A percentile compares a stretch with the other conserved stretches of the same genome.
These are phyloP conservation scores for Ophion ventricosus DNA, from an alignment of 2,888 invertebrate species.

Conservation along the genomic window DNA sequence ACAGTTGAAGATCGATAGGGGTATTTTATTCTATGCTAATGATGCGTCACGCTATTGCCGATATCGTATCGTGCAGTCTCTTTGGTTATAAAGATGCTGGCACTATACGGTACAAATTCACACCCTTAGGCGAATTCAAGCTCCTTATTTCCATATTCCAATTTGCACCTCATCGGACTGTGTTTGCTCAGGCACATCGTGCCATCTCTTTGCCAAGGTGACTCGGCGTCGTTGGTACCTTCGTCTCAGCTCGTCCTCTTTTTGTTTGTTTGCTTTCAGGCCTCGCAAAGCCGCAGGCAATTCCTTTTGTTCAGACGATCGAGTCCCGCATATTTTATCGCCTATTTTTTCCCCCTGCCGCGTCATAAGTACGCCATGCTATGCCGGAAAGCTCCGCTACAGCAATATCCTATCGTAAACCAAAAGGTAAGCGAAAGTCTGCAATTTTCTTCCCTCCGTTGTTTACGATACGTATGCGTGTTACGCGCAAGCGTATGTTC, in stretches of 20 bases:
- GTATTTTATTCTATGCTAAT: conserved; percentile 49
- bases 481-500: neutral
- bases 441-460: neutral
- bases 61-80: conserved; percentile 44
- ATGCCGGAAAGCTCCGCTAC: conserved; percentile 12
- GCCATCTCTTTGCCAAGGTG: conserved; percentile 49
- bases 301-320: conserved; percentile 60
- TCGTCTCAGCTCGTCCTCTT: conserved; percentile 43
- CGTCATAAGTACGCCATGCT: conserved; percentile 17
- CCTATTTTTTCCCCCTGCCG: conserved; percentile 8
- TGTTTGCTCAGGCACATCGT: conserved; percentile 66
- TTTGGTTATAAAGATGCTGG: conserved; percentile 20
- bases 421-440: neutral
- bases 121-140: conserved; percentile 36
- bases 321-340: conserved; percentile 60
- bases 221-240: conserved; percentile 34
- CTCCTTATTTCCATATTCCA: conserved; percentile 67
- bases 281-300: conserved; percentile 49
- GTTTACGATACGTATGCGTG: neutral
- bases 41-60: conserved; percentile 48
- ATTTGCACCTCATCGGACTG: conserved; percentile 66
- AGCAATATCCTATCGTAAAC: neutral
- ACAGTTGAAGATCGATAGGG: conserved; percentile 62
- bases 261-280: conserved; percentile 41
- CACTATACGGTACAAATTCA: conserved; percentile 1